Evolutionary conservation across 1,140 invertebrate species (phyloP), one percentile per base, ranked within the genome.

Genomic region (Ridgeia piscesae): DNA sequence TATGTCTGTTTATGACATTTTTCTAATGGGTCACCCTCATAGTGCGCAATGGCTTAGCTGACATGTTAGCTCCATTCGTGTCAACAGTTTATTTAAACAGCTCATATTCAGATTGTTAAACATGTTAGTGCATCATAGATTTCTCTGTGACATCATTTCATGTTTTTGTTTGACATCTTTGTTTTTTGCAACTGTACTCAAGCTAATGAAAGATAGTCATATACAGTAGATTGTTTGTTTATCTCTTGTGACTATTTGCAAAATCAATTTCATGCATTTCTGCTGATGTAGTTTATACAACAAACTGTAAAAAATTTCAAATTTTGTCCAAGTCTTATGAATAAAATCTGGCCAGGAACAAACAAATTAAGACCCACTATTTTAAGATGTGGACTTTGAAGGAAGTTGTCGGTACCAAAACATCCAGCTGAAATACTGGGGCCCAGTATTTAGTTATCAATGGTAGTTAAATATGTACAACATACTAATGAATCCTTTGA

Each of bases 401-500:
- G 58, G 58, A 77, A 21, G 2, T 50, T 50, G 48, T 11, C 27
- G 17, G 58, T 21, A 77, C 27, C 14, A 31, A 77, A 21, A 77
- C 58, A 77, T 14, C 58, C 58, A 77, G 17, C 0, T 77, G 58
- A 77, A 77, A 77, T 77, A 50, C 27, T 4, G 17, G 4, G 17
- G 58, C 58, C 58, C 14, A 77, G 14, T 17, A 77, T 1, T 4
- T 77, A 77, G 2, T 21, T 77, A 77, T 77, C 58, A 77, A 17
- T 77, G 58, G 8, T 77, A 77, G 58, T 31, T 77, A 21, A 27
- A 77, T 21, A 31, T 33, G 17, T 90, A 14, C 31, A 94, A 97
- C 97, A 97, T 96, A 98, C 98, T 98, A 93, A 99, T 98, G 95
- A 99, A 99, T 89, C 98, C 98, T 97, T 99, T 99, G 89, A 99